Evolutionary conservation across 1,140 invertebrate species (phyloP), one percentile per base, ranked within the genome.

Genomic region (Scaptomyza montana): DNA sequence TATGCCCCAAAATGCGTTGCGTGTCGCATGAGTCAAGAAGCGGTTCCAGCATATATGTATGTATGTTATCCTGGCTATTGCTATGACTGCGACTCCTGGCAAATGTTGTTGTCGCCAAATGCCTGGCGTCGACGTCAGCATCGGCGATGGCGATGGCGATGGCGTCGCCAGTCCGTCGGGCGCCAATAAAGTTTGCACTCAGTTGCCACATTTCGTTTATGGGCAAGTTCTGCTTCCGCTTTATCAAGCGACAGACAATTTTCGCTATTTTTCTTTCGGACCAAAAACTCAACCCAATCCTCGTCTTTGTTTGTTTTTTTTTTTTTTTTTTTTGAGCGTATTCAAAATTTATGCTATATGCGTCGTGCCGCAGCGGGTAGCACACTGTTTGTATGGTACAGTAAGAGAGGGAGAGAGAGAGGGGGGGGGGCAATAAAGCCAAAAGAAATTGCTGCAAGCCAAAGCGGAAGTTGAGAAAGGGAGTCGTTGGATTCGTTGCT

Each of bases 101-200:
- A 81, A 81, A 47, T 30, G 41, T 53, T 64, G 61, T 57, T 43
- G 39, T 43, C 12, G 39, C 39, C 39, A 43, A 43, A n/a, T 12
- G 8, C 5, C 5, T 43, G 39, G 39, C 39, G 12, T 43, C 39
- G 39, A 43, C 39, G 39, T n/a, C 39, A 12, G 39, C 39, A n/a
- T 43, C 12, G n/a, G 39, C 39, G 59, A 16, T 80, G 67, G 55
- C 66, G 59, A 16, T 80, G 67, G 51, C 66, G 67, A 69, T 36
- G 33, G 33, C 74, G 78, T 81, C 81, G 87, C 79, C 89, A 90
- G 84, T 67, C 81, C 85, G 89, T 79, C 89, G 87, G 89, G 89
- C 89, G 89, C 89, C 89, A 90, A 80, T 81, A 89, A 90, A 90
- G 89, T 90, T 90, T 89, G 86, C 84, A 89, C 85, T 80, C 84